Evolutionary conservation across 2,113 vertebrate genomes (phyloP), one percentile per base, ranked within the genome.

Genomic region (Porphyrio hochstetteri): DNA sequence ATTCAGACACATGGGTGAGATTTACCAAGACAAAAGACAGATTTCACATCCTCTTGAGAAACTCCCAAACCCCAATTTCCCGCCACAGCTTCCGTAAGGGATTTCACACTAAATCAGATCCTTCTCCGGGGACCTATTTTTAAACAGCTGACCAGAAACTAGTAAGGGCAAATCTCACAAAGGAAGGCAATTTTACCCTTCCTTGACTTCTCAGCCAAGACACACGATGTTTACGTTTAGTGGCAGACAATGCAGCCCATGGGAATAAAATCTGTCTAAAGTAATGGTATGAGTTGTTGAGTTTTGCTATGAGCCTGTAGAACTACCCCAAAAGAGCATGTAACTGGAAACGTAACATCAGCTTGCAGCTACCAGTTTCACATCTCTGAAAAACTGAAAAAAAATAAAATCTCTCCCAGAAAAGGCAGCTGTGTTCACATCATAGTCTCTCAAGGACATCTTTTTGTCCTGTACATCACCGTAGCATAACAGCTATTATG

Each of bases 141-240:
- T 50, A 81, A 67, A 57, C 27, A 11, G 67, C 10, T 9, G 42
- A 33, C 18, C 10, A 63, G 14, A 31, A 76, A 71, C 36, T 18
- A 28, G 10, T 13, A 40, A 8, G 1, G 27, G 12, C 2, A 0
- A 69, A 53, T 48, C 17, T 35, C 21, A 59, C 10, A 55, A 5
- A 59, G 19, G 12, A 81, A 29, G 57, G 16, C 18, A 40, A 84
- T 57, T 67, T 74, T 27, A 71, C 33, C 28, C 11, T 35, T 68
- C 35, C 23, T 42, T 52, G 27, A 18, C 27, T 59, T 65, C 80
- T 64, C 7, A 3, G 14, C 5, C 33, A 18, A 78, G 28, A 80
- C 11, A 55, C 29, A 56, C 16, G 24, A 25, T 10, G 31, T 15
- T 46, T 48, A 24, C 1, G 0, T 35, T 44, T 50, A 82, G 29